Evolutionary conservation across 2,797 vertebrate genomes (phyloP).

Genomic region (Emys orbicularis): DNA sequence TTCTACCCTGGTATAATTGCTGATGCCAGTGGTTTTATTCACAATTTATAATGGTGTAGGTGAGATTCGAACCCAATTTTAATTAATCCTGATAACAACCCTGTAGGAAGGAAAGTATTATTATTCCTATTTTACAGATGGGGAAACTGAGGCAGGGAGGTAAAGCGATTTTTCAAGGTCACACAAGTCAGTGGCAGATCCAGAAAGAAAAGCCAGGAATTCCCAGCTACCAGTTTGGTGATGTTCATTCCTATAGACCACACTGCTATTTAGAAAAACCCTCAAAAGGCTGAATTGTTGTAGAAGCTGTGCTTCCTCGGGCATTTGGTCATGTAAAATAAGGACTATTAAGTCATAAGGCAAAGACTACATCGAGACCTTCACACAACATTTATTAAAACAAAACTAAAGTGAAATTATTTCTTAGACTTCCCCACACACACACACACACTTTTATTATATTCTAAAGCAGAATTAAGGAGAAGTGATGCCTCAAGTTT

Average conservation of each 20-base stretch:
- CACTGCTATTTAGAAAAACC: neutral
- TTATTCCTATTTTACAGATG: neutral
- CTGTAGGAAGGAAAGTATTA: fast-evolving
- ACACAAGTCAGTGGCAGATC: neutral
- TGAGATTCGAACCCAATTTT: neutral
- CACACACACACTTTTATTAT: neutral
- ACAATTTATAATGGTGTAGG: fast-evolving
- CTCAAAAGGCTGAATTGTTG: neutral
- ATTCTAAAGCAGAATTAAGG: neutral
- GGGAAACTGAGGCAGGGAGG: neutral
- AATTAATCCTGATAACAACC: conserved; percentile 10
- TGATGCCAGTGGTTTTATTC: neutral
- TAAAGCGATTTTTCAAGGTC: neutral
- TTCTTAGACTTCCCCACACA: neutral
- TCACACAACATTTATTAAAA: neutral
- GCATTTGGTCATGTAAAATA: neutral
- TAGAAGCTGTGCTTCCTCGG: fast-evolving
- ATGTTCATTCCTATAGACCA: neutral
- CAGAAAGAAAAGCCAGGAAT: neutral
- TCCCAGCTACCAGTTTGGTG: neutral
- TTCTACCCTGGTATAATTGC: neutral
- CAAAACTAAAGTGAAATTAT: conserved; percentile 1
- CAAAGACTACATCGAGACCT: neutral
- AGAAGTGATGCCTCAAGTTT: conserved; percentile 15
- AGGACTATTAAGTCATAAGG: neutral